Conservation (phyloP, 2,888 invertebrate species). For the Thymelicus acteon region DNA sequence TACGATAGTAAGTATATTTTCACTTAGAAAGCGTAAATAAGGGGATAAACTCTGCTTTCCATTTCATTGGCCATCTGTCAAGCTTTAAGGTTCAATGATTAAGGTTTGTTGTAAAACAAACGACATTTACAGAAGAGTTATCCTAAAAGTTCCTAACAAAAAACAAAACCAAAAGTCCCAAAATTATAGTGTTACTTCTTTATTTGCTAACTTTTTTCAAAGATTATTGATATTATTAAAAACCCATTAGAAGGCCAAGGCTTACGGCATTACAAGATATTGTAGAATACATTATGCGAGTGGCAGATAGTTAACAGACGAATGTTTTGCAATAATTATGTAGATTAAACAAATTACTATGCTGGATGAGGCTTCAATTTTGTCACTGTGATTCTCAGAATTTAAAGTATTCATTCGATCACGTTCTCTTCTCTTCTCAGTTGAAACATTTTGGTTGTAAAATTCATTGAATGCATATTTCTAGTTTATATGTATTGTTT, state of each 20-base stretch:
- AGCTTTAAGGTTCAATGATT: neutral
- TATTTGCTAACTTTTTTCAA: no score
- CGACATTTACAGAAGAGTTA: no score
- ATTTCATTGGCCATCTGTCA: neutral
- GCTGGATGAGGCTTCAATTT: neutral
- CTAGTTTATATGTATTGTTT: no score
- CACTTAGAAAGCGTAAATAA: conserved; percentile 29
- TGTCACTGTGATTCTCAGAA: conserved; percentile 4
- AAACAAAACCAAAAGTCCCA: no score
- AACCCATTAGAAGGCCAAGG: neutral
- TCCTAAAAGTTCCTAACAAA: no score
- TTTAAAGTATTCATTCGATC: conserved; percentile 22
- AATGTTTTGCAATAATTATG: conserved; percentile 5
- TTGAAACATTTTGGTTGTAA: conserved; percentile 2
- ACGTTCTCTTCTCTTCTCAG: conserved; percentile 30
- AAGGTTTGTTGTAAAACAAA: no score
- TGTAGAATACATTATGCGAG: no score
- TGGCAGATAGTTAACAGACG: neutral
- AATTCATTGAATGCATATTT: neutral
- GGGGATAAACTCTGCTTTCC: conserved; percentile 15
- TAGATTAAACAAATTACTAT: conserved; percentile 4
- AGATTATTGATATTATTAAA: no score
- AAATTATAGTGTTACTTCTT: no score
- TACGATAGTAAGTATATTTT: conserved; percentile 19
- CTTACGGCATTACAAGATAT: neutral